Conservation (phyloP, 2,797 vertebrate genomes). For the Morelia viridis region DNA sequence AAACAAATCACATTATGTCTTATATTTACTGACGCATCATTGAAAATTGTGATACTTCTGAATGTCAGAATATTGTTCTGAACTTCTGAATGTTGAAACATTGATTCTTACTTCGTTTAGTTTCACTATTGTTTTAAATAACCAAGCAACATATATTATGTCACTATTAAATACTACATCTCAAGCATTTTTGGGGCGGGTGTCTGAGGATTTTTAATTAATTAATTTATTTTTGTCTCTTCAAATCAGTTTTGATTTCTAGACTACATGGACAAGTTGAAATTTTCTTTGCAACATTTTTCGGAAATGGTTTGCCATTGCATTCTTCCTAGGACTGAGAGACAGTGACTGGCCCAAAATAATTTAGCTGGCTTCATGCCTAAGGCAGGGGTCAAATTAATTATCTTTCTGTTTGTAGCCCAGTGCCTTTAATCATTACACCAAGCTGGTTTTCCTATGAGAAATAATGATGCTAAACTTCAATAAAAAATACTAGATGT, state of each 20-base stretch:
- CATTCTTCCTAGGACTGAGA: not conserved
- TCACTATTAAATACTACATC: not conserved
- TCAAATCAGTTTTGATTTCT: not conserved
- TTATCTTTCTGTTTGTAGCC: not conserved
- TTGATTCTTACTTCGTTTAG: not conserved
- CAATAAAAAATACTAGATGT: not conserved
- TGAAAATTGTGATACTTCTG: not conserved
- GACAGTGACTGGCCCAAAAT: not conserved
- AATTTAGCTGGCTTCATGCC: not conserved
- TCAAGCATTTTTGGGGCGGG: not conserved
- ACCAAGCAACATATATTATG: not conserved
- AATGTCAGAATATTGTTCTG: not conserved
- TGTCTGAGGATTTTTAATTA: not conserved
- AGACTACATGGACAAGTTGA: not conserved
- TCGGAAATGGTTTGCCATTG: not conserved
- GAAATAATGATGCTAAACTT: not conserved
- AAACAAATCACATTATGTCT: not conserved
- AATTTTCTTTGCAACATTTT: not conserved
- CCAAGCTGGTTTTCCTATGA: not conserved
- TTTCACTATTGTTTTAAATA: not conserved
- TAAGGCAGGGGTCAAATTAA: not conserved
- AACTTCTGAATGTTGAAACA: not conserved
- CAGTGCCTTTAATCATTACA: not conserved
- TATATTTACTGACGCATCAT: not conserved
- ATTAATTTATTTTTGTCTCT: not conserved